phyloP scores from a whole-genome alignment of 1,140 invertebrate species.

The Phenacoccus solenopsis region DNA sequence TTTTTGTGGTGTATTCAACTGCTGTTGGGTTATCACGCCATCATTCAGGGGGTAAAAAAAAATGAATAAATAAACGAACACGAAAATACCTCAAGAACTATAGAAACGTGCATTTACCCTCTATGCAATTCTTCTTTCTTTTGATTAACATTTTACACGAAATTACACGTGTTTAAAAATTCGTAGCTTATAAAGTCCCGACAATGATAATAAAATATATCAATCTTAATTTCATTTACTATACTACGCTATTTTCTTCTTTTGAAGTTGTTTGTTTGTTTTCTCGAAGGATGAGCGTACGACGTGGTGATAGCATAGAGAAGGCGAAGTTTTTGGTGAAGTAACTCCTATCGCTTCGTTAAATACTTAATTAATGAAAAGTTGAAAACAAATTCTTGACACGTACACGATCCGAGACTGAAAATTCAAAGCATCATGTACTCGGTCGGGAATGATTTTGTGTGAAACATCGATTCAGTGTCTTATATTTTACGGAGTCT shows the following conservation, averaged over 20 bases:
- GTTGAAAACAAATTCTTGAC: conserved; percentile 2
- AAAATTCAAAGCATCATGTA: background rate
- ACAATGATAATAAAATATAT: background rate
- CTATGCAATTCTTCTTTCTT: too few species aligned
- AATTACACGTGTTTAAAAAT: too few species aligned
- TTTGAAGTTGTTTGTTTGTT: background rate
- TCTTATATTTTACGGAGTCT: too few species aligned
- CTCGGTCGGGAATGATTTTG: background rate
- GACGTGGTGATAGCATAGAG: background rate
- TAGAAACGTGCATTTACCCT: too few species aligned
- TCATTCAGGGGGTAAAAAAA: too few species aligned
- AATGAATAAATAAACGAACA: too few species aligned
- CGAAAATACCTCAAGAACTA: too few species aligned
- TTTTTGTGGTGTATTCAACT: too few species aligned
- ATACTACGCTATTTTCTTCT: background rate
- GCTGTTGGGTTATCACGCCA: too few species aligned
- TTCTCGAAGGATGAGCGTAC: background rate
- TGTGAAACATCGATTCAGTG: background rate
- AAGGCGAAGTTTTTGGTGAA: background rate
- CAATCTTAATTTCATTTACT: conserved; percentile 1
- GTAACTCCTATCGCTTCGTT: background rate
- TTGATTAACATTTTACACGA: too few species aligned
- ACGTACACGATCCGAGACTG: background rate
- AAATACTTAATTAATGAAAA: conserved; percentile 4
- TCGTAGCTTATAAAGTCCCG: too few species aligned